Conservation (phyloP, 2,797 vertebrate species). For the Hylomyscus alleni region DNA sequence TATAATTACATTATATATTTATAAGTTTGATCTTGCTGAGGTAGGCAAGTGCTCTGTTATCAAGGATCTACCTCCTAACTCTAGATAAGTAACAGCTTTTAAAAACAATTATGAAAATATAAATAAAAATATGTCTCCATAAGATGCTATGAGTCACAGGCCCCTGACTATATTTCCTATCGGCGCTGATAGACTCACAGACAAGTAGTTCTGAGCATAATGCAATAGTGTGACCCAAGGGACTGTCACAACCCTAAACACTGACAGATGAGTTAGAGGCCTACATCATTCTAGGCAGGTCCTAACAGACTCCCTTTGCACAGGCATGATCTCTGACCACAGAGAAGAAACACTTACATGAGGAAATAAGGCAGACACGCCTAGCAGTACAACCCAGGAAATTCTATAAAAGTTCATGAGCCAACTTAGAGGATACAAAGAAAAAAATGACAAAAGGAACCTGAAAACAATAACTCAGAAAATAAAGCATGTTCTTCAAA, state of each 20-base stretch:
- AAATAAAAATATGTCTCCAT: neutral
- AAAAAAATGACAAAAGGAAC: neutral
- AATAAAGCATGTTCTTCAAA: conserved; percentile 37
- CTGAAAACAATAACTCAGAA: conserved; percentile 40
- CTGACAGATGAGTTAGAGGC: conserved; percentile 17
- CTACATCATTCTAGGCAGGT: neutral
- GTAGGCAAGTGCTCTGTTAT: neutral
- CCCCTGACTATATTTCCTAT: conserved; percentile 27
- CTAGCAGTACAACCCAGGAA: conserved; percentile 33
- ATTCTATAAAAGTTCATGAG: neutral
- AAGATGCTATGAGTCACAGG: neutral
- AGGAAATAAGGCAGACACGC: conserved; percentile 59
- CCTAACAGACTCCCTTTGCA: conserved; percentile 60
- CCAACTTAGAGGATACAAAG: conserved; percentile 42
- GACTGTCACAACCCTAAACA: neutral
- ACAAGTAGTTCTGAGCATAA: neutral
- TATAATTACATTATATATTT: neutral
- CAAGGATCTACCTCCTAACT: neutral
- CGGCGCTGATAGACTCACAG: neutral
- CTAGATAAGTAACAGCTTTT: neutral
- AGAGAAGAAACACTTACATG: conserved; percentile 29
- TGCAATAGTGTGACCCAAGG: conserved; percentile 32
- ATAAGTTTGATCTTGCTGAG: neutral
- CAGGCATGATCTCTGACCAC: conserved; percentile 18
- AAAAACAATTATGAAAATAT: conserved; percentile 12